Base-by-base conservation (phyloP, 1,140 invertebrate species). In the Drosophila hydei region DNA sequence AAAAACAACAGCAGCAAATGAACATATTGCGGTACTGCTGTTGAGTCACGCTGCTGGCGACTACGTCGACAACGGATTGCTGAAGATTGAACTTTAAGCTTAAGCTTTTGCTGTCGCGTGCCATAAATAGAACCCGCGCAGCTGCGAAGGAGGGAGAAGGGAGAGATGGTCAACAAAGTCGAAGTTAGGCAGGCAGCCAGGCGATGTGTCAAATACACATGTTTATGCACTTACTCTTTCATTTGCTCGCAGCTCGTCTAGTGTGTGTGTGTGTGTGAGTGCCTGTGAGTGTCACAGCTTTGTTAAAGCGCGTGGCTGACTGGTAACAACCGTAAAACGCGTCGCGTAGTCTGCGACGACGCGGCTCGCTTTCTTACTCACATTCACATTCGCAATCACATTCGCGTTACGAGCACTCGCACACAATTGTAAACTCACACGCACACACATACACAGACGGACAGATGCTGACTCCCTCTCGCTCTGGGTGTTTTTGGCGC, bases 71-170 rank as follows among this genome's bases (percentile, higher is more conserved):
- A 50, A 2, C 23, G 19, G 5, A 11, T 43, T 19, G 14, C 38
- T 8, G 16, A 11, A 16, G 14, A 18, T 50, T 50, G 12, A 27
- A 50, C 25, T 30, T 30, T 18, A 27, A 9, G 14, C 14, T 42
- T 2, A 36, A 52, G 18, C 36, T 40, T 40, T 40, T 11, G 30
- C 23, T 56, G 54, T 56, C 54, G 54, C 54, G 54, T 56, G 54
- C 54, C 54, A 42, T 40, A n/a, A 40, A 55, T 55, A 38, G 52
- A 55, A 5, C 25, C 4, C 9, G 51, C 47, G 5, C 12, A 30
- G 30, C 42, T 19, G 16, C 0, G 3, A 40, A n/a, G 12, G 11
- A 5, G 25, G 5, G 48, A 14, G 12, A 0, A 8, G 12, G 0
- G 36, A 14, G 38, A 16, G 38, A 5, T 16, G 38, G 38, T 40